Evolutionary conservation across 2,888 invertebrate species (phyloP).

Genomic region (Aphidius colemani): DNA sequence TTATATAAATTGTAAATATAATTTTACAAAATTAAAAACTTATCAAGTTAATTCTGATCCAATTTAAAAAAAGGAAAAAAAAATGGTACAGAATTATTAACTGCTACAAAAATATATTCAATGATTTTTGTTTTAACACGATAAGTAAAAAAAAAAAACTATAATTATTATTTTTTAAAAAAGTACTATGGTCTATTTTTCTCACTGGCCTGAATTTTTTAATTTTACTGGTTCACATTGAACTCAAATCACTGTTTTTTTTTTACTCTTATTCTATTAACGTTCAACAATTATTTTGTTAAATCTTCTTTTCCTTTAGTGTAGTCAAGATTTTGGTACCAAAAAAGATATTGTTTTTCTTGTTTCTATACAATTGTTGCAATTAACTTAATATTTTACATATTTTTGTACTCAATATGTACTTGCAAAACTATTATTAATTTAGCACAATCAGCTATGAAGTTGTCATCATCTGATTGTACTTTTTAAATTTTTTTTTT

Average conservation of each 20-base stretch:
- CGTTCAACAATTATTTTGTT: background rate
- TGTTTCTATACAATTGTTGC: background rate
- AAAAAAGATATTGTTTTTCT: background rate
- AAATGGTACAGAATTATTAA: slow-evolving; percentile 1
- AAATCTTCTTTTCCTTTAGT: background rate
- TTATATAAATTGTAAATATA: background rate
- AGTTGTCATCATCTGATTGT: no score
- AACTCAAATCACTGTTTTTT: background rate
- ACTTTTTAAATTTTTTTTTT: no score
- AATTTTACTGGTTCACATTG: background rate
- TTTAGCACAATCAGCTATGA: no score
- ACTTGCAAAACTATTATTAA: no score
- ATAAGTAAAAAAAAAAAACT: background rate
- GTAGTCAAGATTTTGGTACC: no score
- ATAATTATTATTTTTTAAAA: background rate
- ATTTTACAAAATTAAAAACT: slow-evolving; percentile 2
- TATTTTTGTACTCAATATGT: no score
- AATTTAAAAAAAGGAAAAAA: slow-evolving; percentile 3
- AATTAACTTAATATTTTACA: background rate
- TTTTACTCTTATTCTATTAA: background rate
- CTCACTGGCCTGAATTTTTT: background rate
- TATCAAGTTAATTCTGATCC: background rate
- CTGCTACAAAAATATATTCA: background rate
- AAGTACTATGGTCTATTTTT: background rate
- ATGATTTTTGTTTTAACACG: no score